phyloP scores from a whole-genome alignment of 2,888 invertebrate genomes.

The Heliconius aoede region DNA sequence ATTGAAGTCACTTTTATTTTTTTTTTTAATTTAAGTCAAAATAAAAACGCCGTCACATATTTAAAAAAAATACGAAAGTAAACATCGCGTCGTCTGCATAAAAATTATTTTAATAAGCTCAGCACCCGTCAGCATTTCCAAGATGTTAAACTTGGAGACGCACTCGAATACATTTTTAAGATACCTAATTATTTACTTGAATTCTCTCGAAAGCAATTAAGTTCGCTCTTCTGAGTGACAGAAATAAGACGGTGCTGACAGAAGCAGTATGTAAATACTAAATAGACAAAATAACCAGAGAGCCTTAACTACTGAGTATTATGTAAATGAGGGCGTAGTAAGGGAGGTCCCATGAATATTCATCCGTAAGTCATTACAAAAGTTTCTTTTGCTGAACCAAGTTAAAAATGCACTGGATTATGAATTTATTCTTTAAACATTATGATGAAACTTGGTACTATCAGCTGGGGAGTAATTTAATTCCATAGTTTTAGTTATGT shows the following conservation, averaged over 20 bases:
- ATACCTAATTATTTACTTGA: constrained; percentile 21
- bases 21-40: too few relatives aligned
- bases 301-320: constrained; percentile 50
- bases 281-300: constrained; percentile 43
- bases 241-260: constrained; percentile 36
- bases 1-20: too few relatives aligned
- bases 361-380: constrained; percentile 46
- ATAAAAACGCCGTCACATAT: not conserved
- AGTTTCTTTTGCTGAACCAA: constrained; percentile 42
- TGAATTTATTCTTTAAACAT: constrained; percentile 35
- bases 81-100: not conserved
- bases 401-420: constrained; percentile 41
- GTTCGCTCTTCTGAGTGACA: constrained; percentile 31
- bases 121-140: not conserved
- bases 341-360: constrained; percentile 53
- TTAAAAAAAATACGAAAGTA: not conserved
- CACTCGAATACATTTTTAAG: constrained; percentile 1
- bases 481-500: not conserved
- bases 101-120: not conserved
- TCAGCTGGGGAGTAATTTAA: constrained; percentile 57
- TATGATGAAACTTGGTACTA: constrained; percentile 19
- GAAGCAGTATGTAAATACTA: constrained; percentile 39
- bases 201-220: constrained; percentile 27
- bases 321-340: constrained; percentile 53
- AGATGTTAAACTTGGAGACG: not conserved